Conservation (phyloP, 2,113 vertebrate genomes). For the Stigmatopora argus region DNA sequence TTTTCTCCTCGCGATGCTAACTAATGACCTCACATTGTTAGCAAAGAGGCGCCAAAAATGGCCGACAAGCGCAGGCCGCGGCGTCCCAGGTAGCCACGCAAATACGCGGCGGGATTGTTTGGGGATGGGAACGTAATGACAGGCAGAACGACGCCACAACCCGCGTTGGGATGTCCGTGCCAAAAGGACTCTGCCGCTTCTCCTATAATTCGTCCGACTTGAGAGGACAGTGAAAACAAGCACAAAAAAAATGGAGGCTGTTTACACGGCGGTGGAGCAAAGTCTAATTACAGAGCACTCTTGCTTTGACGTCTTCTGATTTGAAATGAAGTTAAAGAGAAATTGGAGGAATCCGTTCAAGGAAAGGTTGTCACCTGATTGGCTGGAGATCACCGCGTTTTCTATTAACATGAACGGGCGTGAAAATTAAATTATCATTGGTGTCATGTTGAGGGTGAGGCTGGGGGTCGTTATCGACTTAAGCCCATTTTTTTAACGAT, state of each 20-base stretch:
- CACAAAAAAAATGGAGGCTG: constrained; percentile 7
- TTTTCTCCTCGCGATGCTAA: neutral
- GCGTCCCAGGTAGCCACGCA: constrained; percentile 23
- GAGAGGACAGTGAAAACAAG: constrained; percentile 10
- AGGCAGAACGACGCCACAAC: constrained; percentile 39
- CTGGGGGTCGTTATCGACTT: too few species aligned
- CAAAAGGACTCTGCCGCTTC: constrained; percentile 24
- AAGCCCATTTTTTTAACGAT: too few species aligned
- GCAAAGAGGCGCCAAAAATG: constrained; percentile 34
- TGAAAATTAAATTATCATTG: too few species aligned
- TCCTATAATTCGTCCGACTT: constrained; percentile 25
- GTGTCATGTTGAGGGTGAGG: too few species aligned
- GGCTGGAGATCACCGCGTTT: neutral
- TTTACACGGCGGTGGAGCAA: neutral
- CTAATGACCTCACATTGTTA: constrained; percentile 26
- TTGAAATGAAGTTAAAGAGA: neutral
- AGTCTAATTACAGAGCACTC: neutral
- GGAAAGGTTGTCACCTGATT: neutral
- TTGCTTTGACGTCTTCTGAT: neutral
- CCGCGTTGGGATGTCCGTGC: constrained; percentile 51
- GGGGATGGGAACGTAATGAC: constrained; percentile 34
- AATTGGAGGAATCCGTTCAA: too few species aligned
- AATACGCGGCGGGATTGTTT: constrained; percentile 38
- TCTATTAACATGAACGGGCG: too few species aligned
- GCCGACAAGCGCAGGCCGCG: constrained; percentile 8